These are phyloP conservation scores for Lysiphlebus fabarum DNA, from an alignment of 1,140 invertebrate genomes.

Conservation along the genomic window DNA sequence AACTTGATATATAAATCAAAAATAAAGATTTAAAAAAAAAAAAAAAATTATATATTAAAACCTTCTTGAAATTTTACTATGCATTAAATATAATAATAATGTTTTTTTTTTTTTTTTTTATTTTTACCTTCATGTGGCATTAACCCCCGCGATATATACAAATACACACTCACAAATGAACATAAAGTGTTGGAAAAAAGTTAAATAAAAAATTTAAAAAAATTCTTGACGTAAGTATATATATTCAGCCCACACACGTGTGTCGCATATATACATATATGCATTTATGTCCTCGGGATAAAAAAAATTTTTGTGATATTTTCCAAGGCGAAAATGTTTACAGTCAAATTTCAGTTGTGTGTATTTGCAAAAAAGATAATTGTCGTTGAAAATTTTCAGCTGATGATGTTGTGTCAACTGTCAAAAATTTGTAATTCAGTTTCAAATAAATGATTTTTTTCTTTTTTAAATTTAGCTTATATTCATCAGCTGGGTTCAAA, in stretches of 20 bases:
- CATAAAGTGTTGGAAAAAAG: constrained; percentile 3
- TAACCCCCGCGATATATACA: not conserved
- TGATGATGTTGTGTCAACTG: too few relatives aligned
- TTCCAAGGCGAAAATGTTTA: constrained; percentile 32
- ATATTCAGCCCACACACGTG: too few relatives aligned
- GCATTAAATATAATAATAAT: too few relatives aligned
- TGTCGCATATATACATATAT: too few relatives aligned
- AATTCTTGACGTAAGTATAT: not conserved
- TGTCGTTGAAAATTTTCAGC: not conserved
- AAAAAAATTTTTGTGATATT: not conserved
- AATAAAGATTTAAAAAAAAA: too few relatives aligned
- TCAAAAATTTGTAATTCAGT: too few relatives aligned
- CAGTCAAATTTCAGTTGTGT: constrained; percentile 33
- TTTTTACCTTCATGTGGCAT: constrained; percentile 3
- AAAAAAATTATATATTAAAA: not conserved
- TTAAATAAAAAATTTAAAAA: not conserved
- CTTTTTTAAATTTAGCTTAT: too few relatives aligned
- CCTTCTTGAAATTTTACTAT: constrained; percentile 12
- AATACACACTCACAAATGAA: too few relatives aligned
- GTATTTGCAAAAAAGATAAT: constrained; percentile 5
- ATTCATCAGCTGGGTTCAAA: too few relatives aligned
- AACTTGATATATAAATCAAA: too few relatives aligned
- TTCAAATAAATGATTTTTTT: too few relatives aligned
- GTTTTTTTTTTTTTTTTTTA: constrained; percentile 9
- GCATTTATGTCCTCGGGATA: not conserved